These are phyloP conservation scores for Piprites chloris DNA, from an alignment of 2,113 vertebrate genomes.

Conservation along the genomic window DNA sequence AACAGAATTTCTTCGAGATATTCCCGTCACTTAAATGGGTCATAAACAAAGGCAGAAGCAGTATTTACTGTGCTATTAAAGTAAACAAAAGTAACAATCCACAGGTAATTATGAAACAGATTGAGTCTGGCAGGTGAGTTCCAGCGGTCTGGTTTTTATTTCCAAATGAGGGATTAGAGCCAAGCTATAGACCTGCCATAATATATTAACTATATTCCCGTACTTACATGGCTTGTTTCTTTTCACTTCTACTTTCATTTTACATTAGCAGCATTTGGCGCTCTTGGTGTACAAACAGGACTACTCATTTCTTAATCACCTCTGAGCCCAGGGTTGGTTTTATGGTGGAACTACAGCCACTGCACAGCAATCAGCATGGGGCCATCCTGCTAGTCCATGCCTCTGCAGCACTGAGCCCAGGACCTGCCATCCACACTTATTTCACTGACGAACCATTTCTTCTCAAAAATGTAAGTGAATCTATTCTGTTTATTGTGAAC, in stretches of 20 bases:
- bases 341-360: background rate
- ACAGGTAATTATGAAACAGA: conserved; percentile 49
- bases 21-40: conserved; percentile 7
- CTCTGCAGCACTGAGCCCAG: background rate
- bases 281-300: background rate
- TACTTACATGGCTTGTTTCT: conserved; percentile 26
- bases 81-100: conserved; percentile 68
- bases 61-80: conserved; percentile 51
- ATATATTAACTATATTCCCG: conserved; percentile 45
- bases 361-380: background rate
- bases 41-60: conserved; percentile 47
- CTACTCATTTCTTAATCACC: background rate
- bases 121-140: conserved; percentile 33
- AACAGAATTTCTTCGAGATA: conserved; percentile 28
- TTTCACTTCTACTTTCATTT: conserved; percentile 65
- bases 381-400: background rate
- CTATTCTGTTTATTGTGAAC: background rate
- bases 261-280: conserved; percentile 44
- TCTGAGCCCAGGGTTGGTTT: background rate
- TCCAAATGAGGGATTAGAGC: conserved; percentile 20
- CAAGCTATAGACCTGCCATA: conserved; percentile 46
- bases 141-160: conserved; percentile 41
- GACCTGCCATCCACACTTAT: background rate
- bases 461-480: too few species aligned
- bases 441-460: background rate